These are phyloP conservation scores for Polydrusus cervinus DNA, from an alignment of 2,888 invertebrate species.

Conservation along the genomic window DNA sequence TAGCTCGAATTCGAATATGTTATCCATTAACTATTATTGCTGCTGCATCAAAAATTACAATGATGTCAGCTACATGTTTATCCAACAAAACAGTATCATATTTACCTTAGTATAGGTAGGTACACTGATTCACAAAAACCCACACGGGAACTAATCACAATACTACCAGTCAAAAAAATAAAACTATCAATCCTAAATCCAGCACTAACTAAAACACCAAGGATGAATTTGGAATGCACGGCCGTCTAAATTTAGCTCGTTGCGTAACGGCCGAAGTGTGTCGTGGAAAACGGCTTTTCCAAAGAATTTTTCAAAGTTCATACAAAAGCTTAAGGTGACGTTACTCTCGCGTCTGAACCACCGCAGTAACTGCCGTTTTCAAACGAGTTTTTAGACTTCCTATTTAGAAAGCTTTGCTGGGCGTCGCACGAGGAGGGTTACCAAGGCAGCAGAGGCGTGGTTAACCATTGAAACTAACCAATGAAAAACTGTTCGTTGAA, in stretches of 20 bases:
- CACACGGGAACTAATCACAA: constrained; percentile 30
- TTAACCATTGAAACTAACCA: constrained; percentile 47
- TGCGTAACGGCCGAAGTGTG: constrained; percentile 31
- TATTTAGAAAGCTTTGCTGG: constrained; percentile 64
- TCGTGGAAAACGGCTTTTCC: constrained; percentile 36
- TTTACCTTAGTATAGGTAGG: constrained; percentile 22
- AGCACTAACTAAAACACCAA: constrained; percentile 42
- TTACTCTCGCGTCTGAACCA: constrained; percentile 28
- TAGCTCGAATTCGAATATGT: too few relatives aligned
- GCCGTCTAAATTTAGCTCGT: constrained; percentile 41
- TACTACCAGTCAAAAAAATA: constrained; percentile 23
- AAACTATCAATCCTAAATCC: constrained; percentile 33
- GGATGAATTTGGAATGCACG: constrained; percentile 34
- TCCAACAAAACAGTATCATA: neutral
- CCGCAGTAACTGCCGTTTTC: constrained; percentile 58
- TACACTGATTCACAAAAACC: constrained; percentile 12
- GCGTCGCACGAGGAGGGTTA: constrained; percentile 61
- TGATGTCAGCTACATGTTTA: too few relatives aligned
- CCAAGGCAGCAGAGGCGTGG: constrained; percentile 64
- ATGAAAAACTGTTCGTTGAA: constrained; percentile 39
- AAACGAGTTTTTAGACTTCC: constrained; percentile 61
- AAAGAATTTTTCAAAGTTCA: constrained; percentile 26
- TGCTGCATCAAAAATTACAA: too few relatives aligned
- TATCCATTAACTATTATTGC: too few relatives aligned
- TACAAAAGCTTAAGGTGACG: constrained; percentile 22